Conservation (phyloP, 1,140 invertebrate genomes). For the Caenorhabditis inopinata region DNA sequence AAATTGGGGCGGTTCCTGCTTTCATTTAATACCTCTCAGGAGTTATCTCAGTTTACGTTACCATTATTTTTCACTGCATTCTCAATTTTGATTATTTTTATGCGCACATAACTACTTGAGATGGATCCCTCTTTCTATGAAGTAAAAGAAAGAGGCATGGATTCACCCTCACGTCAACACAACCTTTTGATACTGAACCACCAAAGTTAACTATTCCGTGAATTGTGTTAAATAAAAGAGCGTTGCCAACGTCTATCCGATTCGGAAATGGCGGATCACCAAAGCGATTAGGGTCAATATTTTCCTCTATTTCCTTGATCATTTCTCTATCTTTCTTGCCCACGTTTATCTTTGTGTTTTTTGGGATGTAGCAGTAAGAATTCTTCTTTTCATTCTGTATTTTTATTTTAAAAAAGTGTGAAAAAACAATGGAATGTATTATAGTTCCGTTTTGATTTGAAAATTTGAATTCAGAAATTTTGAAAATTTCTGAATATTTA, state of each 20-base stretch:
- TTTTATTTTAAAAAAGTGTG: too few relatives aligned
- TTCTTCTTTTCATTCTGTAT: too few relatives aligned
- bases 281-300: slow-evolving; percentile 11
- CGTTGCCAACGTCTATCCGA: not conserved
- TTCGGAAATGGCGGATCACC: not conserved
- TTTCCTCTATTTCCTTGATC: not conserved
- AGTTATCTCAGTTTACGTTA: too few relatives aligned
- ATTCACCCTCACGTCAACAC: not conserved
- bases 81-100: not conserved
- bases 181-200: not conserved
- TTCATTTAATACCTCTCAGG: too few relatives aligned
- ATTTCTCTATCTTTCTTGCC: not conserved
- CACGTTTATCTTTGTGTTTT: not conserved
- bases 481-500: too few relatives aligned
- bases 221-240: not conserved
- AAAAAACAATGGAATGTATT: too few relatives aligned
- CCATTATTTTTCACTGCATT: not conserved
- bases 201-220: not conserved
- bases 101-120: too few relatives aligned
- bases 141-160: not conserved
- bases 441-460: too few relatives aligned
- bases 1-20: too few relatives aligned
- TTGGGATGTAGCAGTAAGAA: not conserved
- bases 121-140: too few relatives aligned
- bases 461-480: too few relatives aligned